phyloP scores from a whole-genome alignment of 1,140 invertebrate species.

The Macrobrachium nipponense region DNA sequence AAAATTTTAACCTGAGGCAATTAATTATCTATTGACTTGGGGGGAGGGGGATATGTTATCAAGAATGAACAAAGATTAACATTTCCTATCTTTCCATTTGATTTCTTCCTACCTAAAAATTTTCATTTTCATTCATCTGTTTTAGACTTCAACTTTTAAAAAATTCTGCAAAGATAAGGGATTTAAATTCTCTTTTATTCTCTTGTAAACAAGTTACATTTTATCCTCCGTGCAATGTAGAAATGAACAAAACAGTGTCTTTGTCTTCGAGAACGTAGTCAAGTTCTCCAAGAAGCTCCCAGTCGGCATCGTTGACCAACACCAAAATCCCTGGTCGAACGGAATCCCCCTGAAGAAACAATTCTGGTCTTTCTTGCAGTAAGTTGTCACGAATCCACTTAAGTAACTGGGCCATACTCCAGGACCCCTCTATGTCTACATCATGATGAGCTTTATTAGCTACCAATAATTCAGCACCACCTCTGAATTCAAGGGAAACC shows the following conservation, averaged over 20 bases:
- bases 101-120: too few species aligned
- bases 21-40: too few species aligned
- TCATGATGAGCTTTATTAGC: conserved; percentile 82
- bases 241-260: conserved; percentile 78
- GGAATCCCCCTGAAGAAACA: conserved; percentile 87
- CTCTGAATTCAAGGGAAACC: conserved; percentile 73
- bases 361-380: conserved; percentile 84
- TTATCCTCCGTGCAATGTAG: conserved; percentile 80
- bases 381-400: conserved; percentile 88
- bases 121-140: too few species aligned
- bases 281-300: conserved; percentile 84
- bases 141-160: too few species aligned
- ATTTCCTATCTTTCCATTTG: too few species aligned
- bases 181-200: too few species aligned
- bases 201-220: not conserved
- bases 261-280: conserved; percentile 74
- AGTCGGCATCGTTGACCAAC: conserved; percentile 91
- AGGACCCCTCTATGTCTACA: conserved; percentile 72
- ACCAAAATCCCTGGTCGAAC: conserved; percentile 94
- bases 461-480: conserved; percentile 89
- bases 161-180: too few species aligned
- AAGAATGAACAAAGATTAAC: too few species aligned
- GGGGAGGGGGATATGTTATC: too few species aligned
- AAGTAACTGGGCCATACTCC: conserved; percentile 81
- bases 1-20: too few species aligned